Evolutionary conservation across 2,113 vertebrate species (phyloP).

Genomic region (Haemorhous mexicanus): DNA sequence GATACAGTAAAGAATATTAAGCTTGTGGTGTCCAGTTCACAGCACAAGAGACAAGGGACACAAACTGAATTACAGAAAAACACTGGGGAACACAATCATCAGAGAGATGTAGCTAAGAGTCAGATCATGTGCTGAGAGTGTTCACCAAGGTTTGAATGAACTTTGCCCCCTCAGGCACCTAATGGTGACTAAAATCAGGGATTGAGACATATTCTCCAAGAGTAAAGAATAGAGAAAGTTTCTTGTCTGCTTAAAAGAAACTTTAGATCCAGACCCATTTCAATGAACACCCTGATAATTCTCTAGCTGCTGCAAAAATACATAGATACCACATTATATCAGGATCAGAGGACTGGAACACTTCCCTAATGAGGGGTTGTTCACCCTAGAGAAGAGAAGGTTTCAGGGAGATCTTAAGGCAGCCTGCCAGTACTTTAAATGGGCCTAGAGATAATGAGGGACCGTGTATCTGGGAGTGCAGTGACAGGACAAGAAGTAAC

Average conservation of each 20-base stretch:
- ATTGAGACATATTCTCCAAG: not conserved
- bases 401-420: not conserved
- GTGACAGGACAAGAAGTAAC: not conserved
- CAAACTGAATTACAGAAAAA: not conserved
- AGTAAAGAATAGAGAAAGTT: not conserved
- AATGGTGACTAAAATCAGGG: not conserved
- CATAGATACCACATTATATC: not conserved
- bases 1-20: not conserved
- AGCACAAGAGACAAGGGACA: not conserved
- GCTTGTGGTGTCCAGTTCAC: not conserved
- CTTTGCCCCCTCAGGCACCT: not conserved
- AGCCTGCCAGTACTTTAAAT: not conserved
- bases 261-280: not conserved
- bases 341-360: not conserved
- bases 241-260: not conserved
- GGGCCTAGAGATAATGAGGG: not conserved
- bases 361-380: not conserved
- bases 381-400: not conserved
- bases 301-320: not conserved
- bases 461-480: no score
- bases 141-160: not conserved
- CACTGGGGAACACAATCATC: not conserved
- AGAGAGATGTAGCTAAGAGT: no score
- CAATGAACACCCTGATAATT: not conserved
- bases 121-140: no score